Evolutionary conservation across 2,797 vertebrate species (phyloP), one percentile per base, ranked within the genome.

Genomic region (Acanthornis magna): DNA sequence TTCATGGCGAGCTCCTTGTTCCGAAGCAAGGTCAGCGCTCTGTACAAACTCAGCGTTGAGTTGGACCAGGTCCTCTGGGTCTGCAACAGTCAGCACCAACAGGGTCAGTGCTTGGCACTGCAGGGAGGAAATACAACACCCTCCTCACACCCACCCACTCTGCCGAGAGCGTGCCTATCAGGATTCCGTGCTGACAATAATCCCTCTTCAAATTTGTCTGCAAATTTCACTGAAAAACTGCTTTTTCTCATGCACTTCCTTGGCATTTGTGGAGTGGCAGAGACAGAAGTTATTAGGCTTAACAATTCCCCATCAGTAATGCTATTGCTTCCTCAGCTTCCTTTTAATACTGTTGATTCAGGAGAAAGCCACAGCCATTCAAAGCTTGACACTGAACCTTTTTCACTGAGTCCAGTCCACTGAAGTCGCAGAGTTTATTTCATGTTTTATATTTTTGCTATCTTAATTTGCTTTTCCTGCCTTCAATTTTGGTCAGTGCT

Each of bases 21-120:
- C 8, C 98, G 98, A 72, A 99, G 98, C 2, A 5, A 45, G 78
- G 94, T 98, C 88, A 99, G 97, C 27, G 97, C 97, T 71, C 98
- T 97, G 94, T 99, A 99, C 78, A 99, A 95, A 48, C 96, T 96
- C 93, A 99, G 95, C 7, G 98, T 97, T 2, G 99, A 99, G 38
- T 95, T 84, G 25, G 94, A 54, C 54, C 97, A 75, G 20, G 48
- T 42, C 96, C 87, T 98, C 97, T 99, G 99, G 85, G 93, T 91
- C 99, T 99, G 89, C 72, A 91, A 80, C 18, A 75, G 63, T 16
- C 38, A 53, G n/a, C 21, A 57, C 23, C 32, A 85, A 15, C 32
- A 61, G 16, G 51, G 78, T 96, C 73, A 93, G 30, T n/a, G 66
- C 67, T 26, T 70, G 36, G n/a, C 60, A 16, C 55, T 13, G 60